These are phyloP conservation scores for Athalia circularis DNA, from an alignment of 2,888 invertebrate genomes.

Conservation along the genomic window DNA sequence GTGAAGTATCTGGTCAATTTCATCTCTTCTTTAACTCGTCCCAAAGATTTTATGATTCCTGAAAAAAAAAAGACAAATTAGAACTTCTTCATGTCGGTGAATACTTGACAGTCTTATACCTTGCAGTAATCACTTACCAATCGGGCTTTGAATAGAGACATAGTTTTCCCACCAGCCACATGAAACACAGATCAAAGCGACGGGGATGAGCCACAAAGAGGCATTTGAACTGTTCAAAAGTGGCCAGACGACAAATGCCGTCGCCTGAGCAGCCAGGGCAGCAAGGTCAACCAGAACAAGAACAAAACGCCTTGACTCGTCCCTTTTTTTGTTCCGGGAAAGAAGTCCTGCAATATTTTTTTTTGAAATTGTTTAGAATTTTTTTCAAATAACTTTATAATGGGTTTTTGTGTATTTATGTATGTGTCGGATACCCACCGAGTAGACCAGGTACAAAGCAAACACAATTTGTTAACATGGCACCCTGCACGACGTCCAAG, in stretches of 20 bases:
- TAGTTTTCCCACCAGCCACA: conserved; percentile 99
- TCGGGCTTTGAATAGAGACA: conserved; percentile 89
- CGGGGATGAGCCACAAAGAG: conserved; percentile 89
- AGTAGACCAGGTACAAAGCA: conserved; percentile 91
- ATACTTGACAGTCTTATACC: not conserved
- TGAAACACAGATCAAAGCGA: conserved; percentile 90
- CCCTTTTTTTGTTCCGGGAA: conserved; percentile 84
- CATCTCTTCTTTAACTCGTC: conserved; percentile 87
- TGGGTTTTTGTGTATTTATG: too few species aligned
- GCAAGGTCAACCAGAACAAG: conserved; percentile 89
- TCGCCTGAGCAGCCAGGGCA: conserved; percentile 91
- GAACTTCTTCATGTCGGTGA: not conserved
- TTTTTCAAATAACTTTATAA: not conserved
- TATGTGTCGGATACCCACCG: conserved; percentile 71
- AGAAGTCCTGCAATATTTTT: conserved; percentile 78
- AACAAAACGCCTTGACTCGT: conserved; percentile 84
- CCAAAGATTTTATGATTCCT: conserved; percentile 84
- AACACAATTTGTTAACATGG: conserved; percentile 96
- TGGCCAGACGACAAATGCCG: conserved; percentile 96
- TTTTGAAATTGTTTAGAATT: conserved; percentile 3
- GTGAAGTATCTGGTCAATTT: conserved; percentile 90
- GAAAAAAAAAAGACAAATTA: conserved; percentile 57
- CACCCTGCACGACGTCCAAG: conserved; percentile 94
- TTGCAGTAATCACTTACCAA: conserved; percentile 76
- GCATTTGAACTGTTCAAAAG: conserved; percentile 83